Evolutionary conservation across 2,888 invertebrate species (phyloP), one percentile per base, ranked within the genome.

Genomic region (Tryphoninae sp.): DNA sequence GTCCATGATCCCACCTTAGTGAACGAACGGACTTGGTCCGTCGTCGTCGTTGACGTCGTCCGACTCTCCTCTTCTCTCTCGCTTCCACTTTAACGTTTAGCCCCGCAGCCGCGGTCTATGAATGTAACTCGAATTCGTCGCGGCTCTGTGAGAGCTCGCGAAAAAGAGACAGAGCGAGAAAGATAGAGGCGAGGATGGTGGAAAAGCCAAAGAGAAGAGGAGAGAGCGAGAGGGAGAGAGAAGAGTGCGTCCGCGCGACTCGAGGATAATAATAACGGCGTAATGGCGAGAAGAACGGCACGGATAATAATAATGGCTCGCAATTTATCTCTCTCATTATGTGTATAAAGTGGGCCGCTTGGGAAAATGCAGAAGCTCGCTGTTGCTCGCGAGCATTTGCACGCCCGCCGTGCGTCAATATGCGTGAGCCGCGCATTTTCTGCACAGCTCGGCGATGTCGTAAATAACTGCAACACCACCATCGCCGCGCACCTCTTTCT

Each of bases 1-100:
- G 90, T 89, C 68, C 86, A 88, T 87, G 89, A 86, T 84, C 84
- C 84, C 74, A 82, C 79, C 82, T 82, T 73, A 76, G 79, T 82
- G 82, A 82, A 82, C 82, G 82, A 76, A 82, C 79, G 59, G 76
- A 62, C 64, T 80, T 73, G 79, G 81, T 82, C 81, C 81, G 73
- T 78, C 81, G 78, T 71, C 62, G 33, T 73, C 80, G 71, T 67
- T 69, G 71, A 61, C 79, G 61, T 51, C 72, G 79, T 76, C 72
- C 61, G 68, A 73, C 33, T 16, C 53, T 62, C 42, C 53, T 26
- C n/a, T 61, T 69, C 71, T 23, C 22, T 78, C 77, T 71, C 49
- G 42, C 26, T 73, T 69, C 22, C 19, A 65, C 74, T 49, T 62
- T 58, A 55, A 55, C 68, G 72, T 69, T 67, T 62, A 73, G 51